These are phyloP conservation scores for Zonitis immaculata DNA, from an alignment of 2,888 invertebrate species.

Conservation along the genomic window DNA sequence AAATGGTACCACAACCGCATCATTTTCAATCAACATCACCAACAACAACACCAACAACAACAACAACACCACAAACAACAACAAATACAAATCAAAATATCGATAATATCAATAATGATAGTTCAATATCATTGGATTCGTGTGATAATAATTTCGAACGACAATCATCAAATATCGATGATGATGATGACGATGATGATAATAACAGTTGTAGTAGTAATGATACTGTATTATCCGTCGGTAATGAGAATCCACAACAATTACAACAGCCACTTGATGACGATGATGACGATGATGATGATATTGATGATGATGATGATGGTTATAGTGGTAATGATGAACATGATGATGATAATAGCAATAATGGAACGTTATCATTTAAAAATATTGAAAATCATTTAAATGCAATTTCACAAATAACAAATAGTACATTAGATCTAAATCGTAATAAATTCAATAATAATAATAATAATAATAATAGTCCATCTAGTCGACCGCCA, in stretches of 20 bases:
- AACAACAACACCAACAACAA: slow-evolving; percentile 6
- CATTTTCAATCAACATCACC: slow-evolving; percentile 32
- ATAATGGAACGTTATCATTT: slow-evolving; percentile 51
- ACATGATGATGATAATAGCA: neutral
- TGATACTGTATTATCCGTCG: slow-evolving; percentile 77
- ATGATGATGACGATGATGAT: too few relatives aligned
- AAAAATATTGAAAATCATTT: slow-evolving; percentile 66
- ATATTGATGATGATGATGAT: neutral
- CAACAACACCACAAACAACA: neutral
- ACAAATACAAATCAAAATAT: slow-evolving; percentile 29
- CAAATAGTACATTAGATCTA: slow-evolving; percentile 49
- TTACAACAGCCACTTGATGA: slow-evolving; percentile 25
- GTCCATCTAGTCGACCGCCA: slow-evolving; percentile 35
- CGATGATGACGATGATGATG: slow-evolving; percentile 11
- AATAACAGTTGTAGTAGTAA: slow-evolving; percentile 72
- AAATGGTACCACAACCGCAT: slow-evolving; percentile 36
- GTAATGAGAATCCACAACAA: slow-evolving; percentile 61
- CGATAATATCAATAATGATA: slow-evolving; percentile 40
- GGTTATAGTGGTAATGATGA: slow-evolving; percentile 12
- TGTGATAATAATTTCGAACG: slow-evolving; percentile 42
- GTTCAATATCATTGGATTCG: slow-evolving; percentile 45
- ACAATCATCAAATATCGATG: slow-evolving; percentile 50
- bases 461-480: too few relatives aligned
- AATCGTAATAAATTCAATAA: too few relatives aligned
- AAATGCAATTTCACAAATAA: slow-evolving; percentile 64